A percentile compares a stretch with the other conserved stretches of the same genome.
Conservation (phyloP, 2,888 invertebrate species). For the Beris chalybata region DNA sequence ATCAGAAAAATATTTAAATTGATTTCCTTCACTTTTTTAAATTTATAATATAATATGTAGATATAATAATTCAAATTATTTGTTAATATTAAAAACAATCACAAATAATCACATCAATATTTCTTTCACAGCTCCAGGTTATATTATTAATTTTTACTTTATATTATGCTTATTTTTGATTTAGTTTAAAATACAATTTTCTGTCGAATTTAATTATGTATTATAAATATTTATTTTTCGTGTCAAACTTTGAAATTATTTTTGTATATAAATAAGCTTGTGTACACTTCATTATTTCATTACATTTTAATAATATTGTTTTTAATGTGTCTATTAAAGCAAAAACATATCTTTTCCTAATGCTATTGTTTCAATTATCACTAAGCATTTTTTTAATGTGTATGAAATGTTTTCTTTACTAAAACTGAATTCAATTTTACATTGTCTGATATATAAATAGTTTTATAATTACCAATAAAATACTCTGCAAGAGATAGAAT, state of each 20-base stretch:
- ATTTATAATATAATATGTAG: conserved; percentile 23
- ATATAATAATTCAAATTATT: conserved; percentile 34
- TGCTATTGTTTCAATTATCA: too few relatives aligned
- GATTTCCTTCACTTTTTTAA: conserved; percentile 3
- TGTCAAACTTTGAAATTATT: too few relatives aligned
- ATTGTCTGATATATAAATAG: background rate
- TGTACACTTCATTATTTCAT: too few relatives aligned
- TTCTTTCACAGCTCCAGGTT: conserved; percentile 57
- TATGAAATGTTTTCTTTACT: too few relatives aligned
- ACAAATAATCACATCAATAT: conserved; percentile 57
- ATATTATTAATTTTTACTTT: conserved; percentile 40
- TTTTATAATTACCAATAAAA: background rate
- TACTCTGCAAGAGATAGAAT: conserved; percentile 13
- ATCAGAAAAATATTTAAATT: conserved; percentile 16
- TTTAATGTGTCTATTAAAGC: too few relatives aligned
- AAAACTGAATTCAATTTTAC: too few relatives aligned
- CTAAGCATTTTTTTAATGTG: too few relatives aligned
- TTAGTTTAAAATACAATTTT: background rate
- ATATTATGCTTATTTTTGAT: background rate
- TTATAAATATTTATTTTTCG: too few relatives aligned
- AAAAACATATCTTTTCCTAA: too few relatives aligned
- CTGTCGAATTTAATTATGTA: too few relatives aligned
- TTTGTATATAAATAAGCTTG: too few relatives aligned
- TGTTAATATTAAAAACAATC: conserved; percentile 49
- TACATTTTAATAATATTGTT: too few relatives aligned